Evolutionary conservation across 2,888 invertebrate genomes (phyloP), one percentile per base, ranked within the genome.

Genomic region (Drosophila seclusa): DNA sequence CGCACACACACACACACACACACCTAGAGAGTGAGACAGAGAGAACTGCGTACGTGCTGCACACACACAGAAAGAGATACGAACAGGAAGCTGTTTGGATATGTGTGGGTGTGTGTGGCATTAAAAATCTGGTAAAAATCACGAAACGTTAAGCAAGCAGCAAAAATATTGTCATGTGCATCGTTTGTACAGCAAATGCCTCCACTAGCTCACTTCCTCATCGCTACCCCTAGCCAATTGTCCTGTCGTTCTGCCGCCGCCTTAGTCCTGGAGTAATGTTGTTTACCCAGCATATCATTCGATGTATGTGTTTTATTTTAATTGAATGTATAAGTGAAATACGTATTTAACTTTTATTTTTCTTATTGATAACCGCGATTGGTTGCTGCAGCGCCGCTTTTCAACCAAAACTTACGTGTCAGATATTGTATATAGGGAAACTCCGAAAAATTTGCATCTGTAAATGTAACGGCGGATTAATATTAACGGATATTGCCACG

Each of bases 391-490:
- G 2, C 11, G 4, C n/a, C 29, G 38, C 36, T 27, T 7, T 18
- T 8, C 52, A 71, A 64, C 59, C 53, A 61, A 59, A 80, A 95
- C 95, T 95, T 95, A 95, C 95, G 95, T 95, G 95, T 95, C 93
- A 95, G 93, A 93, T 95, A 95, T 91, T 95, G 95, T 93, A 95
- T 95, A 93, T 95, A 95, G 83, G 94, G 94, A 94, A 94, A 94
- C 94, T 95, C 95, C 92, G 95, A 94, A 94, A 94, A 94, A 94
- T 95, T 95, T 92, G 94, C 94, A 93, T 94, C 95, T 95, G 94
- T 87, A 93, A 93, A 77, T 74, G 62, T 61, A 83, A 82, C 68
- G 72, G 72, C 73, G 82, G 72, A 62, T 89, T 87, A 89, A 68
- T 87, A 55, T 67, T 34, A 67, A 68, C 67, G 49, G 21, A 67